phyloP scores from a whole-genome alignment of 2,113 vertebrate genomes.

The Zapus hudsonius region DNA sequence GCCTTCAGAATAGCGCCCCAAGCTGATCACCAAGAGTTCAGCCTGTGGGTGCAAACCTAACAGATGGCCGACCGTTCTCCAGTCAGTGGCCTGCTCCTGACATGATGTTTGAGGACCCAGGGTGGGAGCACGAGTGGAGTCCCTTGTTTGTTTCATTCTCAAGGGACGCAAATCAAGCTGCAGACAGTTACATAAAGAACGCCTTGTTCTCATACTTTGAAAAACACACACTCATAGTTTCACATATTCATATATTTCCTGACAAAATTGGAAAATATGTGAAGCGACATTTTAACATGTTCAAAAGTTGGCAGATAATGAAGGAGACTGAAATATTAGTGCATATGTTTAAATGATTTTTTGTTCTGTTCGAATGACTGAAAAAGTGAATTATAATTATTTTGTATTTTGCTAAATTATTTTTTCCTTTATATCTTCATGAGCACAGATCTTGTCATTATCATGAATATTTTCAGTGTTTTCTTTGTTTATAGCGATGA shows the following conservation, averaged over 20 bases:
- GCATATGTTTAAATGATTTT: constrained; percentile 1
- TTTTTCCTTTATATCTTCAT: constrained; percentile 27
- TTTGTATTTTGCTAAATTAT: constrained; percentile 38
- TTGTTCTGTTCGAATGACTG: constrained; percentile 22
- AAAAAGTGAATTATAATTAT: constrained; percentile 23
- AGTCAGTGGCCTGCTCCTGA: too few species aligned
- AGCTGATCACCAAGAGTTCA: too few species aligned
- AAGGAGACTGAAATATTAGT: constrained; percentile 27
- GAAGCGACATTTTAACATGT: constrained; percentile 6
- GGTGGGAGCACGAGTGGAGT: background rate
- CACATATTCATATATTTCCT: background rate
- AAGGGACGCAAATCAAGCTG: background rate
- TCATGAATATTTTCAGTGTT: background rate
- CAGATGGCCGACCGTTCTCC: background rate
- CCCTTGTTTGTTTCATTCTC: too few species aligned
- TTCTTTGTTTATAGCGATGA: constrained; percentile 44
- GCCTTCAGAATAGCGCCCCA: background rate
- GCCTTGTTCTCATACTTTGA: background rate
- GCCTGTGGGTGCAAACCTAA: background rate
- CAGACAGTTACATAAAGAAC: background rate
- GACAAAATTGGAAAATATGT: constrained; percentile 13
- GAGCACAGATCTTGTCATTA: background rate
- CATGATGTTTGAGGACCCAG: background rate
- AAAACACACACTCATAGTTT: background rate
- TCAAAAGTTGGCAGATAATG: background rate